These are phyloP conservation scores for Drosophila paranaensis DNA, from an alignment of 2,888 invertebrate species.

Conservation along the genomic window DNA sequence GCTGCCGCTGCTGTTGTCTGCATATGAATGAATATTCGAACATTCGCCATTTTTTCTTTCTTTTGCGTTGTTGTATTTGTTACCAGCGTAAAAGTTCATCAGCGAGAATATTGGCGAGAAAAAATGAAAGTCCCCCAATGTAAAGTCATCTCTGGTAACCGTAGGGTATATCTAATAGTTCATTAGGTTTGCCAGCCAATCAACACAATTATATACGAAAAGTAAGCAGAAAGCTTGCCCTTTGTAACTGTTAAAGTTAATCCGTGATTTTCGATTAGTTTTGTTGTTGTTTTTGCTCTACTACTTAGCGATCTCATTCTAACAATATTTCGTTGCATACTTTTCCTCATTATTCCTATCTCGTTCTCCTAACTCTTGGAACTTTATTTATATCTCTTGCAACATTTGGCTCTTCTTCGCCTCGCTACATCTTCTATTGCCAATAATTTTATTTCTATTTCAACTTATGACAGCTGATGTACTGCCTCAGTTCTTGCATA, in stretches of 20 bases:
- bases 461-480: no score
- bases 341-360: no score
- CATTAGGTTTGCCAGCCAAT: slow-evolving; percentile 19
- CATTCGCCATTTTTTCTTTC: slow-evolving; percentile 57
- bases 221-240: no score
- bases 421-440: no score
- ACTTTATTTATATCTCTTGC: no score
- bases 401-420: no score
- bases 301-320: background rate
- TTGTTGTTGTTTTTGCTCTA: background rate
- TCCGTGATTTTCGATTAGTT: no score
- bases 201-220: background rate
- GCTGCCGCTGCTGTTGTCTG: slow-evolving; percentile 61
- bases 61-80: slow-evolving; percentile 21
- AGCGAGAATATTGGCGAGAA: slow-evolving; percentile 74
- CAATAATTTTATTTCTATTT: no score
- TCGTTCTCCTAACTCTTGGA: no score
- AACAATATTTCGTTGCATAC: no score
- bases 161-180: slow-evolving; percentile 20
- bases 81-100: slow-evolving; percentile 73
- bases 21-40: slow-evolving; percentile 79
- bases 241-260: no score
- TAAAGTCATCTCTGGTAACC: background rate
- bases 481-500: no score
- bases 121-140: slow-evolving; percentile 64